Evolutionary conservation across 2,888 invertebrate species (phyloP), one percentile per base, ranked within the genome.

Genomic region (Coleophora deauratella): DNA sequence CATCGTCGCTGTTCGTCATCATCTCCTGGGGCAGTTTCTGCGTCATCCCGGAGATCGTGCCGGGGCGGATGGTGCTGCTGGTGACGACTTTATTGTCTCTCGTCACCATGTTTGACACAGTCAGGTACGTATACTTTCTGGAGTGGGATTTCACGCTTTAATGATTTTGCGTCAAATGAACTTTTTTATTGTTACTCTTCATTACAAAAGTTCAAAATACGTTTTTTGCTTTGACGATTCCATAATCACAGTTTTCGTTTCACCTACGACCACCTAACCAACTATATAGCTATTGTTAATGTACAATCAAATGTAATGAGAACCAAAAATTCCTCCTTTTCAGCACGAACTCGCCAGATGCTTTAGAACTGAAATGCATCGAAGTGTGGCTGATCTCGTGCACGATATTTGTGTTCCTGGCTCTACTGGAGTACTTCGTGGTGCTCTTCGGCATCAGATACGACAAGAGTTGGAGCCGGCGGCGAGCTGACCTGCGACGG

Each of bases 21-120:
- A 89, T 90, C 63, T 89, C 89, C 21, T 90, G 90, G 90, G 89
- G 90, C 48, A 89, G 89, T 55, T 90, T 90, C 72, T 88, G 89
- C 48, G 89, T 90, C 33, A 89, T 90, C 54, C 89, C 89, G 2
- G 89, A 89, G 69, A 87, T 89, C 40, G 90, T 90, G 21, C 90
- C 90, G 1, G 90, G 90, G 8, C 75, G 90, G 15, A 90, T 90
- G 90, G 89, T 89, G 43, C 71, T 90, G 30, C 74, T 90, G 1
- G 90, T 90, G 48, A 90, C 90, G 34, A 90, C 90, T 3, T 72
- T 90, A 10, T 78, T 90, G 3, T 89, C 89, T 1, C 74, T 90
- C 21, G 88, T 90, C 64, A 89, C 90, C 43, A 90, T 90, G 90
- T 90, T 90, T 62, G 89, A 90, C 61, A 89, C 90, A 37, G 89